Evolutionary conservation across 2,888 invertebrate genomes (phyloP), one percentile per base, ranked within the genome.

Genomic region (Prenolepis imparis): DNA sequence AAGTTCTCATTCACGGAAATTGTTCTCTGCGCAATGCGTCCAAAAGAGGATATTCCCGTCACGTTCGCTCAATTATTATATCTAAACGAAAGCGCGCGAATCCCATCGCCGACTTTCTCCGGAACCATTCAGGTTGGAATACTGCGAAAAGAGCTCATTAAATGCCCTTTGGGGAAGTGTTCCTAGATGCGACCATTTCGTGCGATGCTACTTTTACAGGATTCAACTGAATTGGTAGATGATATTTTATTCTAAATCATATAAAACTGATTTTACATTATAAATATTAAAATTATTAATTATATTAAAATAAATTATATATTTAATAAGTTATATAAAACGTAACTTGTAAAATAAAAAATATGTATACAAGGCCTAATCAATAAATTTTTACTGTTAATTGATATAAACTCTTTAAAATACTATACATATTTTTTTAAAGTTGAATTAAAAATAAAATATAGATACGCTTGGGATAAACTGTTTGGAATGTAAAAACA

Each of bases 31-130:
- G 48, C 64, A 32, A 52, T n/a, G 12, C 21, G 44, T 39, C 18
- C 39, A 15, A 57, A 41, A 82, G 88, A 85, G 48, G 48, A 52
- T 52, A 91, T 92, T 92, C 92, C 48, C 83, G 67, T 89, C 91
- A 91, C 91, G 93, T 91, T 88, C 87, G 72, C 85, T 82, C 91
- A 89, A 93, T 92, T 93, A 93, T 88, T 85, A 84, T 63, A 81
- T 78, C 67, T 67, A 84, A 82, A 75, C 48, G 81, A 72, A 73
- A 64, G 32, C 77, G 52, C n/a, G 32, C 15, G 57, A 74, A 61
- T 0, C 5, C 15, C 28, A 28, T 15, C 12, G 24, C 57, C 64
- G 63, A 73, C 48, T 41, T 73, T 52, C 57, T 48, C 21, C 39
- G 21, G 28, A 36, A 36, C 24, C 57, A 70, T 66, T 66, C 52